phyloP scores from a whole-genome alignment of 2,888 invertebrate genomes.

The Fragum fragum region DNA sequence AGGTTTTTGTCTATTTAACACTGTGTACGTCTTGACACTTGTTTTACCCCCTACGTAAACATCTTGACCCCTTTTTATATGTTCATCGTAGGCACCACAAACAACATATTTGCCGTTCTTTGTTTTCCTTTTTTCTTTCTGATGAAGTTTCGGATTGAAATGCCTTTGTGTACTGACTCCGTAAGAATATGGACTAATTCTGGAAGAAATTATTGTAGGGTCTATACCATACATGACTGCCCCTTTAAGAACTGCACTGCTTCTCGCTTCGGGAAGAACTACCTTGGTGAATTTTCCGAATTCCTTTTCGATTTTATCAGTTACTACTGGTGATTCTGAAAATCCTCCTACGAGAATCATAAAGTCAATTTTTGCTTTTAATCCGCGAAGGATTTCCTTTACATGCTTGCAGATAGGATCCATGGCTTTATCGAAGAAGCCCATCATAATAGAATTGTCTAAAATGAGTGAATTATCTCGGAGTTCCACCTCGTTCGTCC shows the following conservation, averaged over 20 bases:
- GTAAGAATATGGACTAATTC: slow-evolving; percentile 40
- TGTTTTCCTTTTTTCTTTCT: background rate
- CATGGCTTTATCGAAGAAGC: slow-evolving; percentile 2
- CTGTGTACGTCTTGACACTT: slow-evolving; percentile 19
- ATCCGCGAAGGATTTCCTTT: background rate
- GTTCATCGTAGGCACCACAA: slow-evolving; percentile 50
- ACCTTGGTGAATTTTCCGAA: slow-evolving; percentile 8
- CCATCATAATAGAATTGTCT: background rate
- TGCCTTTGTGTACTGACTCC: slow-evolving; percentile 14
- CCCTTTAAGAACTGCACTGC: slow-evolving; percentile 36
- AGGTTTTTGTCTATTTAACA: slow-evolving; percentile 36
- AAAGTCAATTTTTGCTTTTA: background rate
- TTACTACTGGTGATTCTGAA: slow-evolving; percentile 35
- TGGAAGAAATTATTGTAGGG: slow-evolving; percentile 26
- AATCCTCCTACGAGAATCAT: slow-evolving; percentile 42
- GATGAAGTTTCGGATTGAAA: slow-evolving; percentile 14
- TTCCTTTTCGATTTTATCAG: background rate
- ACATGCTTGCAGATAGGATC: slow-evolving; percentile 13
- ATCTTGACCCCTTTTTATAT: slow-evolving; percentile 43
- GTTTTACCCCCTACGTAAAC: slow-evolving; percentile 41
- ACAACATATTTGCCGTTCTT: slow-evolving; percentile 38
- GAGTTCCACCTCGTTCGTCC: slow-evolving; percentile 17
- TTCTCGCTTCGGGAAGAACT: slow-evolving; percentile 21
- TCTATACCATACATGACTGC: slow-evolving; percentile 44
- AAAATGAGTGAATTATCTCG: background rate